These are phyloP conservation scores for Athetis lepigone DNA, from an alignment of 2,888 invertebrate genomes.

Conservation along the genomic window DNA sequence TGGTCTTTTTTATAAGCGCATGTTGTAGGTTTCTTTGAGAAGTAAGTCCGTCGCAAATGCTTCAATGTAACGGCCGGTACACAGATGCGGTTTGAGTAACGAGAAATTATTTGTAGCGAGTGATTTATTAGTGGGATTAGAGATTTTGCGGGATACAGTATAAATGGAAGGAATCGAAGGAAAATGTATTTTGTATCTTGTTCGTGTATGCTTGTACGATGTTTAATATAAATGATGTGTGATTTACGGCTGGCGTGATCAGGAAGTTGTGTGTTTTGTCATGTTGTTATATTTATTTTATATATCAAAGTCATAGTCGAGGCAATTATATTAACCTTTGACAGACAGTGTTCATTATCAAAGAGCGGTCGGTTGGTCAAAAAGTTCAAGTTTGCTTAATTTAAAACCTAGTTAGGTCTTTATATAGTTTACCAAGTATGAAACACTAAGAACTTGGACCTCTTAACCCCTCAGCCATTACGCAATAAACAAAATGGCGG, in stretches of 20 bases:
- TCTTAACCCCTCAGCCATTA: too few species aligned
- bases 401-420: too few species aligned
- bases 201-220: constrained; percentile 19
- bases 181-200: constrained; percentile 27
- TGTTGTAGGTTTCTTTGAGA: constrained; percentile 77
- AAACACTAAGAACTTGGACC: too few species aligned
- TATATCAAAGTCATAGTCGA: too few species aligned
- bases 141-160: constrained; percentile 53
- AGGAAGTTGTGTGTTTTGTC: too few species aligned
- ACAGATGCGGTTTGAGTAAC: constrained; percentile 84
- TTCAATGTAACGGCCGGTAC: constrained; percentile 76
- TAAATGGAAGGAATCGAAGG: constrained; percentile 45
- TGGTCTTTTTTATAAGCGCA: constrained; percentile 62
- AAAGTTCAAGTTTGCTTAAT: too few species aligned
- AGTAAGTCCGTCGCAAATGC: constrained; percentile 72
- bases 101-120: constrained; percentile 77
- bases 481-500: too few species aligned
- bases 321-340: too few species aligned
- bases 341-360: too few species aligned
- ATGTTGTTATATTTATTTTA: too few species aligned
- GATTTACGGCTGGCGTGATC: constrained; percentile 21
- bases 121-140: constrained; percentile 68
- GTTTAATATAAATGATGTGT: not conserved
- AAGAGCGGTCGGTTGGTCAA: too few species aligned
- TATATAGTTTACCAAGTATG: too few species aligned